Conservation (phyloP, 1,140 invertebrate genomes). For the Bilobella aurantiaca region DNA sequence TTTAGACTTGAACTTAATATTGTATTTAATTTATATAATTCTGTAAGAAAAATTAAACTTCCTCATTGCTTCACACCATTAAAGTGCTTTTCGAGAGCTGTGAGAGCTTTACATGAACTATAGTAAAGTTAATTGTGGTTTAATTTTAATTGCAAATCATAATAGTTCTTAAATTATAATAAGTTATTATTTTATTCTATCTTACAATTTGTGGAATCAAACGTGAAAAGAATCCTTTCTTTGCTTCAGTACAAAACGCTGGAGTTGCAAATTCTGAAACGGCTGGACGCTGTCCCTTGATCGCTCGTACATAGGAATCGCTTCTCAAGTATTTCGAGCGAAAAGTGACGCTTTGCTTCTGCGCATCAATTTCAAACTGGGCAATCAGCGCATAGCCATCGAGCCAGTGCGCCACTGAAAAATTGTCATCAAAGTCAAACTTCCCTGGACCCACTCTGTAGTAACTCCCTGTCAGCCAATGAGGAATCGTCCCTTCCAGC, state of each 20-base stretch:
- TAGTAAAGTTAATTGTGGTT: no score
- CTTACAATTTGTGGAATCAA: conserved; percentile 16
- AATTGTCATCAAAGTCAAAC: conserved; percentile 16
- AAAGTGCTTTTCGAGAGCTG: no score
- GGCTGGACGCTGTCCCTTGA: conserved; percentile 6
- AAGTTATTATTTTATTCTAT: not conserved
- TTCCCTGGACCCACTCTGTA: conserved; percentile 16
- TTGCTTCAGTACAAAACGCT: not conserved
- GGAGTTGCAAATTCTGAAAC: conserved; percentile 21
- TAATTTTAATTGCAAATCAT: no score
- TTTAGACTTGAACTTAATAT: no score
- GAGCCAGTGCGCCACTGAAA: conserved; percentile 19
- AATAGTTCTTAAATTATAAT: no score
- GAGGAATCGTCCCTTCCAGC: not conserved
- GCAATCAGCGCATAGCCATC: conserved; percentile 39
- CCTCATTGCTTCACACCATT: no score
- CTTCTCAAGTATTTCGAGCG: conserved; percentile 39
- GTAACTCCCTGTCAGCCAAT: not conserved
- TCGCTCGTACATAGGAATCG: conserved; percentile 41
- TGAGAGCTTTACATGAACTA: no score
- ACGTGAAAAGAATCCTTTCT: conserved; percentile 16
- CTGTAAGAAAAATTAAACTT: no score
- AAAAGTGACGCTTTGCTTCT: conserved; percentile 35
- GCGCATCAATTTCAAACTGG: conserved; percentile 38
- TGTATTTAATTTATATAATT: no score